These are phyloP conservation scores for Ophion ellenae DNA, from an alignment of 2,888 invertebrate species.

Conservation along the genomic window DNA sequence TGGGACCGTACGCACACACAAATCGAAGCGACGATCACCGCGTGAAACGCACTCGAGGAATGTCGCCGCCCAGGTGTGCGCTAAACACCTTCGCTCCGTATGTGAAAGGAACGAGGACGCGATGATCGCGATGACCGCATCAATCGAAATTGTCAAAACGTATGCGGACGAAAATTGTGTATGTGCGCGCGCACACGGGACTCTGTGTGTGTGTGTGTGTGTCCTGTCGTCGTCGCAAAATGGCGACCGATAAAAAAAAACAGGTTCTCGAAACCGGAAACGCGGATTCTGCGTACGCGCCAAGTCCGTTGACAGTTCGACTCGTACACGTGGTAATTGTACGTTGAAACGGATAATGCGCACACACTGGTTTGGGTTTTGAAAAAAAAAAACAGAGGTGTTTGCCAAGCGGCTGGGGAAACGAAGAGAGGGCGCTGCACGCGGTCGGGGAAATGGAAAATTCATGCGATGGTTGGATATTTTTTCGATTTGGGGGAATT, in stretches of 20 bases:
- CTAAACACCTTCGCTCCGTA: slow-evolving; percentile 16
- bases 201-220: slow-evolving; percentile 9
- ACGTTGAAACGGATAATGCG: not conserved
- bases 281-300: slow-evolving; percentile 1
- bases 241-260: slow-evolving; percentile 45
- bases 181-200: not conserved
- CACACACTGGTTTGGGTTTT: not conserved
- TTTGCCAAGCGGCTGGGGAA: not conserved
- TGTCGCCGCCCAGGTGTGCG: not conserved
- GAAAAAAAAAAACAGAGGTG: not conserved
- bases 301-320: not conserved
- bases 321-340: slow-evolving; percentile 9
- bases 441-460: not conserved
- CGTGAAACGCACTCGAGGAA: slow-evolving; percentile 13
- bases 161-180: slow-evolving; percentile 32
- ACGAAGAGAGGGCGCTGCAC: not conserved
- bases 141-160: slow-evolving; percentile 61
- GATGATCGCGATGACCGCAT: slow-evolving; percentile 38
- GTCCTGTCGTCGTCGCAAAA: slow-evolving; percentile 44
- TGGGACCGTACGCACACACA: not conserved
- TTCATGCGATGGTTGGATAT: not conserved
- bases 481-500: not conserved
- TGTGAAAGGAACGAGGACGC: slow-evolving; percentile 12
- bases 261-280: slow-evolving; percentile 33
- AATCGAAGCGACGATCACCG: slow-evolving; percentile 13